Conservation (phyloP, 2,888 invertebrate species). For the Amblyjoppa proteus region DNA sequence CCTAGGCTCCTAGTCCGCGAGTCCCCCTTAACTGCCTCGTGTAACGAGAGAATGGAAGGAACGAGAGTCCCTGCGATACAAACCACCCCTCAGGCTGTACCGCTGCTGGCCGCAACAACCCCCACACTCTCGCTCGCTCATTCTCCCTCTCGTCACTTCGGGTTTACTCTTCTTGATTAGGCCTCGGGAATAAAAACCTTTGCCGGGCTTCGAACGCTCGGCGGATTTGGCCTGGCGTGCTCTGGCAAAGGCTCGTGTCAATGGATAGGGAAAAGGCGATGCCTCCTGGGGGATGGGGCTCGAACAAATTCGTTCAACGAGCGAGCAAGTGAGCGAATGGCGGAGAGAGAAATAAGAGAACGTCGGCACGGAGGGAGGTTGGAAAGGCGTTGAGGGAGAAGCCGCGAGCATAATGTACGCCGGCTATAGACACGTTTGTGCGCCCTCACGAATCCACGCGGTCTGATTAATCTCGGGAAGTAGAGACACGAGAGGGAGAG, state of each 20-base stretch:
- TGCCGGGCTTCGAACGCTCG: slow-evolving; percentile 59
- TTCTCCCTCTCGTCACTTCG: slow-evolving; percentile 77
- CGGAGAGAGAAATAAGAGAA: slow-evolving; percentile 52
- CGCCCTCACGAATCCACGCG: slow-evolving; percentile 64
- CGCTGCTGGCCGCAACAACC: slow-evolving; percentile 63
- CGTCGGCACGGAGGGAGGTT: slow-evolving; percentile 53
- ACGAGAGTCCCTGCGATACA: slow-evolving; percentile 25
- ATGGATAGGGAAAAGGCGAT: slow-evolving; percentile 51
- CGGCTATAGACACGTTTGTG: slow-evolving; percentile 47
- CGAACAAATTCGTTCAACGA: slow-evolving; percentile 66
- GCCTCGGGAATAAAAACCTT: slow-evolving; percentile 79
- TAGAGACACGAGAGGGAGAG: slow-evolving; percentile 52
- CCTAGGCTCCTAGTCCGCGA: slow-evolving; percentile 69
- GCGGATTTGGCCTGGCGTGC: slow-evolving; percentile 26
- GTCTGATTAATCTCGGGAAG: slow-evolving; percentile 76
- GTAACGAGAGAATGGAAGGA: slow-evolving; percentile 31
- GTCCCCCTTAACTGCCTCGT: slow-evolving; percentile 71
- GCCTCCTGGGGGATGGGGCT: slow-evolving; percentile 39
- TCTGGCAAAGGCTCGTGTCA: slow-evolving; percentile 23
- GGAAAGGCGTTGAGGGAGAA: slow-evolving; percentile 60
- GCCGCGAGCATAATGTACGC: slow-evolving; percentile 44
- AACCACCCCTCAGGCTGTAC: slow-evolving; percentile 58
- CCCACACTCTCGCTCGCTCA: slow-evolving; percentile 67
- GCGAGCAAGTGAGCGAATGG: slow-evolving; percentile 37
- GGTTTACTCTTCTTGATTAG: slow-evolving; percentile 85